Conservation (phyloP, 1,140 invertebrate species). For the Schlechtendalia chinensis region DNA sequence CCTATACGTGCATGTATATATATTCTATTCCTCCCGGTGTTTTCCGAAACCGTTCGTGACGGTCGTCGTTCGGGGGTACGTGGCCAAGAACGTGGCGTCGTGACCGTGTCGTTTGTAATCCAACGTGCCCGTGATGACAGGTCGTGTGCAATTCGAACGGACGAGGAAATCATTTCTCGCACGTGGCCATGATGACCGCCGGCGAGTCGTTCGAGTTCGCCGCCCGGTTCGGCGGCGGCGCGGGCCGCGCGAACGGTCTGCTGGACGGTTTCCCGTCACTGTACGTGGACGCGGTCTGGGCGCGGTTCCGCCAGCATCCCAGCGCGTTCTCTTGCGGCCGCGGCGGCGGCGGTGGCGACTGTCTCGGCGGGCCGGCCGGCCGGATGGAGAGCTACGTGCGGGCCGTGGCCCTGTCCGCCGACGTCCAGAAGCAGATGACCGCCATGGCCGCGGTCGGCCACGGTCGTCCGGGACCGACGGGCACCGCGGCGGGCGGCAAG, state of each 20-base stretch:
- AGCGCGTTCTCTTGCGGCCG: not conserved
- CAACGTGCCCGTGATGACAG: too few species aligned
- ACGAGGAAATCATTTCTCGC: not conserved
- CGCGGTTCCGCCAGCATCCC: slow-evolving; percentile 10
- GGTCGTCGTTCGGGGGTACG: not conserved
- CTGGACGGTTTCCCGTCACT: slow-evolving; percentile 3
- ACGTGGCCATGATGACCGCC: slow-evolving; percentile 33
- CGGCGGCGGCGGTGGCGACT: not conserved
- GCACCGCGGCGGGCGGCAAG: slow-evolving; percentile 67
- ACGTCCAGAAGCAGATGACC: slow-evolving; percentile 52
- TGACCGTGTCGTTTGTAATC: too few species aligned
- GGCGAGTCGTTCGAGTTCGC: slow-evolving; percentile 25
- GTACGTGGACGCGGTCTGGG: slow-evolving; percentile 38
- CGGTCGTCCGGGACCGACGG: not conserved
- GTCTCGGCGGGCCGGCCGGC: slow-evolving; percentile 53
- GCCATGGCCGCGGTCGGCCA: slow-evolving; percentile 58
- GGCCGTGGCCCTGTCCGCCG: slow-evolving; percentile 25
- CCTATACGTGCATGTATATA: too few species aligned
- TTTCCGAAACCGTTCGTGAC: not conserved
- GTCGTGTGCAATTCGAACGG: too few species aligned
- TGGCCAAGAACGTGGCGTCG: too few species aligned
- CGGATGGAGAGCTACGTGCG: slow-evolving; percentile 26
- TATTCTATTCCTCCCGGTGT: slow-evolving; percentile 32
- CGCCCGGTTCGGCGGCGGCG: not conserved
- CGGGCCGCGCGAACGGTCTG: not conserved